Conservation (phyloP, 1,140 invertebrate genomes). For the Pinna nobilis region DNA sequence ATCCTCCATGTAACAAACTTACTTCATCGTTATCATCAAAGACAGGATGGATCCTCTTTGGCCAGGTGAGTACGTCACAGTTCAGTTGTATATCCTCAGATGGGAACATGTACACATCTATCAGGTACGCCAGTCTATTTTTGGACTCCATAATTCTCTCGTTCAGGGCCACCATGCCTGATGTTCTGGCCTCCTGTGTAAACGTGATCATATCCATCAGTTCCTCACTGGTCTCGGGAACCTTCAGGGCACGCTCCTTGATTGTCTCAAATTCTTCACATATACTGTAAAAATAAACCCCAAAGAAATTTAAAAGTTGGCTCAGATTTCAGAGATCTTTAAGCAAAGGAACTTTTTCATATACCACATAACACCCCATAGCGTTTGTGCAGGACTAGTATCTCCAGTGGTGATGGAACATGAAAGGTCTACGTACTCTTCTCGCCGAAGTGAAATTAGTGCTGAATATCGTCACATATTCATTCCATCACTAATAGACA, state of each 20-base stretch:
- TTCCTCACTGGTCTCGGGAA: conserved; percentile 71
- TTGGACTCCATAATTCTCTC: conserved; percentile 68
- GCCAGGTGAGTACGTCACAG: conserved; percentile 73
- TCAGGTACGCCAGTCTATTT: conserved; percentile 69
- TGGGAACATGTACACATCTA: conserved; percentile 72
- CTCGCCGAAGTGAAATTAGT: no score
- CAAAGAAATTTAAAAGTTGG: no score
- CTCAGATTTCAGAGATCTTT: no score
- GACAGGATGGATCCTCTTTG: conserved; percentile 70
- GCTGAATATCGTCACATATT: no score
- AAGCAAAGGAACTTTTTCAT: no score
- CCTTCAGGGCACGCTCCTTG: conserved; percentile 63
- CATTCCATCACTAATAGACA: no score
- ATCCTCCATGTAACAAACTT: no score
- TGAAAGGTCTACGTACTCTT: no score
- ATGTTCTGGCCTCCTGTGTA: conserved; percentile 68
- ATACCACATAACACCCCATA: no score
- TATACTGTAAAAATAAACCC: conserved; percentile 58
- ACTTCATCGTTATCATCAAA: conserved; percentile 75
- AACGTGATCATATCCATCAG: conserved; percentile 72
- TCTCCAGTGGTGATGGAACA: no score
- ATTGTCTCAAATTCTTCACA: conserved; percentile 70
- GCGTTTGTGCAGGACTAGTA: no score
- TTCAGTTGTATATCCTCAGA: conserved; percentile 73
- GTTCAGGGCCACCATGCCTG: conserved; percentile 69